Base-by-base conservation (phyloP, 2,113 vertebrate species). In the Ceratotherium simum region DNA sequence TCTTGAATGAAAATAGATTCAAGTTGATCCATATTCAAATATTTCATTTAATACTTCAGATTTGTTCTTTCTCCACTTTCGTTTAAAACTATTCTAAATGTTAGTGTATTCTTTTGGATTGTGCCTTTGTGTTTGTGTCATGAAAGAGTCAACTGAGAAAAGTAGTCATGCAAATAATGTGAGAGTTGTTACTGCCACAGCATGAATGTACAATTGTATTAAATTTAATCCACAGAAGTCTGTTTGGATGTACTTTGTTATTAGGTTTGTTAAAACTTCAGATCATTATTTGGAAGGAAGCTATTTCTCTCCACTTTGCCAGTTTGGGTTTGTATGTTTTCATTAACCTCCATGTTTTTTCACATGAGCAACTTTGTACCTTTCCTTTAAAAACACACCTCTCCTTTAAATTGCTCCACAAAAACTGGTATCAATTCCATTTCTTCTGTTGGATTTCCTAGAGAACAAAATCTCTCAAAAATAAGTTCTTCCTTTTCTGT, bases 101-200 rank as follows among this genome's bases (percentile, higher is more conserved):
- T 95, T 96, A 96, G 81, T 98, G 54, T 85, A 60, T 92, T 84
- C 87, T 83, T 86, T 97, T 98, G 91, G 95, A 98, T 93, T 97
- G 98, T 98, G 97, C 96, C 92, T 97, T 98, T 98, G 91, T 91
- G 76, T 88, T 88, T 93, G 31, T 89, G 69, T 98, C 90, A 93
- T 97, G 87, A n/a, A 93, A 96, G 92, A 97, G 96, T 97, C 96
- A 97, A 97, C 31, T 94, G 96, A 98, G 98, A 97, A 97, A 98
- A 98, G 97, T 97, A 93, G 96, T 97, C 78, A 70, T 97, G 95
- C 91, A 96, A 92, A 98, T 97, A 95, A 56, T 97, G 92, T 98
- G 85, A 87, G 96, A 97, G 87, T 95, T 97, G 91, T 96, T 97
- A 86, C 62, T 46, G 25, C 96, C 98, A 97, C 36, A 90, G 81